These are phyloP conservation scores for Sibirionetta formosa DNA, from an alignment of 2,797 vertebrate genomes.

Conservation along the genomic window DNA sequence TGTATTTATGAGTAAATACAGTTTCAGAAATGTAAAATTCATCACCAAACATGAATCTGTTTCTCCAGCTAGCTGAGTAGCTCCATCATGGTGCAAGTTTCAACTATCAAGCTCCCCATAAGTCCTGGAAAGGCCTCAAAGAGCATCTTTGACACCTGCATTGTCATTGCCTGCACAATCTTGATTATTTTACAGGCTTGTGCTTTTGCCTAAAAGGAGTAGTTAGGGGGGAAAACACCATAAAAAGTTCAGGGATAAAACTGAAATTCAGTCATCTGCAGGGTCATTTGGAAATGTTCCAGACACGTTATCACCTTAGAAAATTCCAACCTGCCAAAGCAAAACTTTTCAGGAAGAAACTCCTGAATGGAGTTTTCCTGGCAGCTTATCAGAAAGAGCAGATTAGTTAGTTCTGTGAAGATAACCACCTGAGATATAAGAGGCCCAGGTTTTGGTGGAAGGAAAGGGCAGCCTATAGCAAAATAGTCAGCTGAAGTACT, in stretches of 20 bases:
- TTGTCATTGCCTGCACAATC: not conserved
- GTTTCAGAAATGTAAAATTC: slow-evolving; percentile 11
- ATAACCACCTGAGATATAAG: not conserved
- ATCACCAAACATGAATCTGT: not conserved
- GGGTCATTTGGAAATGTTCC: not conserved
- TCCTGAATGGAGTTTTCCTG: not conserved
- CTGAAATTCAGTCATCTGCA: not conserved
- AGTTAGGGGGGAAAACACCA: accelerated
- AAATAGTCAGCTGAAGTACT: not conserved
- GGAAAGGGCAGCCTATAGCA: not conserved
- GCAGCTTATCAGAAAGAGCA: not conserved
- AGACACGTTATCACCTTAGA: not conserved
- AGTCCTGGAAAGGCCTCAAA: not conserved
- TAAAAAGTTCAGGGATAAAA: not conserved
- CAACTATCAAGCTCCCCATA: not conserved
- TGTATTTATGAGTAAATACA: not conserved
- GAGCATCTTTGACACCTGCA: not conserved
- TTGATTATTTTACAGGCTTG: not conserved
- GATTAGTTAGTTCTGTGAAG: not conserved
- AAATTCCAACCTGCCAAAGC: slow-evolving; percentile 7
- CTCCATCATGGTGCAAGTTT: not conserved
- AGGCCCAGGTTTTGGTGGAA: not conserved
- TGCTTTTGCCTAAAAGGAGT: not conserved
- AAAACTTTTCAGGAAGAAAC: not conserved
- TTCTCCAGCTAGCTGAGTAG: not conserved